Conservation (phyloP, 2,888 invertebrate species). For the Orthonevra nobilis region DNA sequence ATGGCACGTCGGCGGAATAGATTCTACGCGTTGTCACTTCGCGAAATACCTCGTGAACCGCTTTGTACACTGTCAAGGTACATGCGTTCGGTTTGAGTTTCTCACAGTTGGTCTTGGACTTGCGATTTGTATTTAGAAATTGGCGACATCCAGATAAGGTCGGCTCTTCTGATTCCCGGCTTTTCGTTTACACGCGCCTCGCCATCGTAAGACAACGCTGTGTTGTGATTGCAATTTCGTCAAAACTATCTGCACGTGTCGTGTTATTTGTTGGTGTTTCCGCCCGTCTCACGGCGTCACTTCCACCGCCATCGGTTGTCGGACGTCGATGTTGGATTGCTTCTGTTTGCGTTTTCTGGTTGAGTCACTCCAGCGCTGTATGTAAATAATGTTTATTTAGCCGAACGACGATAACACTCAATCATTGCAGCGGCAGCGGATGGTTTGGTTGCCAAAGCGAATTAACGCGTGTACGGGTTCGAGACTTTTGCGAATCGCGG, state of each 20-base stretch:
- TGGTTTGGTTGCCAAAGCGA: neutral
- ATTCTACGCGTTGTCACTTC: slow-evolving; percentile 22
- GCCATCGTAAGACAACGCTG: too few species aligned
- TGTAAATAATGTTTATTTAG: slow-evolving; percentile 11
- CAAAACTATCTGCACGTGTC: slow-evolving; percentile 55
- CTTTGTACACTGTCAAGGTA: too few species aligned
- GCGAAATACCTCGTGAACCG: slow-evolving; percentile 22
- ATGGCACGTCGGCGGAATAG: neutral
- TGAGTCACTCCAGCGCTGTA: slow-evolving; percentile 9
- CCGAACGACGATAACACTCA: neutral
- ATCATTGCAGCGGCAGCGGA: neutral
- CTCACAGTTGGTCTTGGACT: neutral
- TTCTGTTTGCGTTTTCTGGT: slow-evolving; percentile 12
- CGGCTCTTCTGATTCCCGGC: too few species aligned
- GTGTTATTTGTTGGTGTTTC: neutral
- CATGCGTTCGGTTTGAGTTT: neutral
- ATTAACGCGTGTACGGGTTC: slow-evolving; percentile 12
- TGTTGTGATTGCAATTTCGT: too few species aligned
- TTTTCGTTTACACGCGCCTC: too few species aligned
- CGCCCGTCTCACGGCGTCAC: neutral
- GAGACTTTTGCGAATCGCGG: neutral
- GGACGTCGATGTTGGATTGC: neutral
- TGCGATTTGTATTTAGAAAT: too few species aligned
- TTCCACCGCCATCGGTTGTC: neutral
- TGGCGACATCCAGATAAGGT: too few species aligned